A percentile compares a stretch with the other conserved stretches of the same genome.
phyloP scores from a whole-genome alignment of 1,140 invertebrate species.

The Pseudomyrmex sp. region DNA sequence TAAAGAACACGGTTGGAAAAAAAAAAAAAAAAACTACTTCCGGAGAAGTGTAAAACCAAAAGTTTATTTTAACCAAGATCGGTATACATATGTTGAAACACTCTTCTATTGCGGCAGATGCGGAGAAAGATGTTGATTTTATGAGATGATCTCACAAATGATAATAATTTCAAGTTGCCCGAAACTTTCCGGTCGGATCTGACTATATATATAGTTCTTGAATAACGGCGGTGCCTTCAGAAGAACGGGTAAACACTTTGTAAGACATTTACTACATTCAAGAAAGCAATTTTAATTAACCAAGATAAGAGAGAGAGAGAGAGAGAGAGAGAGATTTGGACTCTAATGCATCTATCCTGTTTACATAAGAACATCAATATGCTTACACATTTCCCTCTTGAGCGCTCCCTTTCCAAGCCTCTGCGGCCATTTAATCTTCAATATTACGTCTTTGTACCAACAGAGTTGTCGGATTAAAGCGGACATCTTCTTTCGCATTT shows the following conservation, averaged over 20 bases:
- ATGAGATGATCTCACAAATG: background rate
- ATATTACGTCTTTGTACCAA: slow-evolving; percentile 48
- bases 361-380: slow-evolving; percentile 9
- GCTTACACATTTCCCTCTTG: slow-evolving; percentile 17
- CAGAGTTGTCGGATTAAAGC: slow-evolving; percentile 4
- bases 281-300: slow-evolving; percentile 25
- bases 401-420: background rate
- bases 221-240: background rate
- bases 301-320: background rate
- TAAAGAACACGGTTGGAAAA: background rate
- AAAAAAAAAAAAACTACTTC: too few species aligned
- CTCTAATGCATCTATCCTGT: slow-evolving; percentile 17
- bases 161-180: slow-evolving; percentile 5
- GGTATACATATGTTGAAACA: background rate
- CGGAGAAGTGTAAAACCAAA: background rate
- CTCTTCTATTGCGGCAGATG: background rate
- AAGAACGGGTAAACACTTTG: background rate
- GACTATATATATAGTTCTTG: background rate
- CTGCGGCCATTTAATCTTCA: slow-evolving; percentile 31
- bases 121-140: background rate
- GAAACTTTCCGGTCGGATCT: background rate
- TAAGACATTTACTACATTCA: background rate
- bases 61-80: background rate
- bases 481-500: background rate
- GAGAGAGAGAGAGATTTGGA: background rate